phyloP scores from a whole-genome alignment of 2,888 invertebrate genomes.

The Anthrax anthrax region DNA sequence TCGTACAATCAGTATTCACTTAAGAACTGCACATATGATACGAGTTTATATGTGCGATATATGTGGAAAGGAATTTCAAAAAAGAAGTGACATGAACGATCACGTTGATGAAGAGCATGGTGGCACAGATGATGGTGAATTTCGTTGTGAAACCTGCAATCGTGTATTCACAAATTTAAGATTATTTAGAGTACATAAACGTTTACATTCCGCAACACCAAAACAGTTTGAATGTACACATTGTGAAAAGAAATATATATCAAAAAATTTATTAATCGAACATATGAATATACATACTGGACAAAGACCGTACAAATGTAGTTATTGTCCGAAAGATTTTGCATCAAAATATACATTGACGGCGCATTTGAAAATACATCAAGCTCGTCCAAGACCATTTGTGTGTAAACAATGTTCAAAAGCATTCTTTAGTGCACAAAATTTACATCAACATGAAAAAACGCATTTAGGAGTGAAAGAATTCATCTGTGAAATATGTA shows the following conservation, averaged over 20 bases:
- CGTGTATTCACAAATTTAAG: constrained; percentile 45
- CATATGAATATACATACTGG: constrained; percentile 60
- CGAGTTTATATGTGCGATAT: constrained; percentile 55
- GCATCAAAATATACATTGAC: constrained; percentile 66
- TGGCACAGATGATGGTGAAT: constrained; percentile 45
- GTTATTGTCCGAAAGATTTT: constrained; percentile 54
- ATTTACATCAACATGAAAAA: constrained; percentile 57
- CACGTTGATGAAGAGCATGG: constrained; percentile 48
- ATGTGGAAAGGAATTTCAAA: constrained; percentile 50
- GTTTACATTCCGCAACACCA: constrained; percentile 46
- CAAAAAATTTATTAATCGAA: constrained; percentile 53
- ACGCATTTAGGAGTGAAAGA: constrained; percentile 54
- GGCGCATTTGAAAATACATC: constrained; percentile 62
- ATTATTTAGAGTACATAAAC: constrained; percentile 46
- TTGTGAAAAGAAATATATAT: constrained; percentile 55
- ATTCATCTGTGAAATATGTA: constrained; percentile 23
- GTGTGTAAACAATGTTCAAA: constrained; percentile 54
- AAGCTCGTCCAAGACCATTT: constrained; percentile 50
- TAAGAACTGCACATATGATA: constrained; percentile 45
- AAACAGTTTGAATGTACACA: constrained; percentile 49
- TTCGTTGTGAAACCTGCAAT: constrained; percentile 48
- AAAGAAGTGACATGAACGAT: constrained; percentile 44
- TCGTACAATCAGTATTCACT: constrained; percentile 44
- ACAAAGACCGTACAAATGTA: constrained; percentile 49
- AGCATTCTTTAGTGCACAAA: constrained; percentile 62